Evolutionary conservation across 1,140 invertebrate genomes (phyloP).

Genomic region (Bombus superbus): DNA sequence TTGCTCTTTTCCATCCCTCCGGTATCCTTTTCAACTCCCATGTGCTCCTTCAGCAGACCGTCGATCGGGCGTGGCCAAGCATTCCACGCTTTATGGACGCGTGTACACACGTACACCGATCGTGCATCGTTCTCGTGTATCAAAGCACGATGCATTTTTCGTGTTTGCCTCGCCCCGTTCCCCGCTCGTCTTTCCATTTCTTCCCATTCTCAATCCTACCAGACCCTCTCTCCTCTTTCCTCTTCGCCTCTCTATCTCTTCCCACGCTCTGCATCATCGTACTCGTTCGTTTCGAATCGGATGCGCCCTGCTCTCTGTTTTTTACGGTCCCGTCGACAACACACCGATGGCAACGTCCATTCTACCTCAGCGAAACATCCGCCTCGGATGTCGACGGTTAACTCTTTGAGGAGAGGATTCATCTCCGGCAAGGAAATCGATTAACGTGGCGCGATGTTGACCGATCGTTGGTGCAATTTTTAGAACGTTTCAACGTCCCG

Average conservation of each 20-base stretch:
- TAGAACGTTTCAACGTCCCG: no score
- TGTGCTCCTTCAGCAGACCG: neutral
- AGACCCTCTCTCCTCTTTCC: neutral
- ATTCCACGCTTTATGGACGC: conserved; percentile 15
- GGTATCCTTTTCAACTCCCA: conserved; percentile 25
- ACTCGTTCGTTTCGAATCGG: conserved; percentile 23
- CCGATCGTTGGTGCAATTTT: neutral
- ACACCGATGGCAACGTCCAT: conserved; percentile 3
- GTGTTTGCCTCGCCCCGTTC: neutral
- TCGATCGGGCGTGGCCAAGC: conserved; percentile 40
- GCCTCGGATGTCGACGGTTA: neutral
- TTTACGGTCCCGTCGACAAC: neutral
- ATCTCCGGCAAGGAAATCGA: neutral
- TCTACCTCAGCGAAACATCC: neutral
- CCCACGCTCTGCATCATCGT: neutral
- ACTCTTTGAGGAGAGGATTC: conserved; percentile 4
- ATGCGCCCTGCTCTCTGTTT: conserved; percentile 7
- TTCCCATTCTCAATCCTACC: neutral
- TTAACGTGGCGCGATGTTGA: no score
- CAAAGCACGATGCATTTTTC: conserved; percentile 59
- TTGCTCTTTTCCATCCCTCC: neutral
- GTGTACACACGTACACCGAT: conserved; percentile 29
- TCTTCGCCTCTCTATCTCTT: neutral
- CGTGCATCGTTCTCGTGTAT: conserved; percentile 36
- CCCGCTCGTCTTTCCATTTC: conserved; percentile 19